Conservation (phyloP, 2,113 vertebrate genomes). For the Marcusenius ussheri region DNA sequence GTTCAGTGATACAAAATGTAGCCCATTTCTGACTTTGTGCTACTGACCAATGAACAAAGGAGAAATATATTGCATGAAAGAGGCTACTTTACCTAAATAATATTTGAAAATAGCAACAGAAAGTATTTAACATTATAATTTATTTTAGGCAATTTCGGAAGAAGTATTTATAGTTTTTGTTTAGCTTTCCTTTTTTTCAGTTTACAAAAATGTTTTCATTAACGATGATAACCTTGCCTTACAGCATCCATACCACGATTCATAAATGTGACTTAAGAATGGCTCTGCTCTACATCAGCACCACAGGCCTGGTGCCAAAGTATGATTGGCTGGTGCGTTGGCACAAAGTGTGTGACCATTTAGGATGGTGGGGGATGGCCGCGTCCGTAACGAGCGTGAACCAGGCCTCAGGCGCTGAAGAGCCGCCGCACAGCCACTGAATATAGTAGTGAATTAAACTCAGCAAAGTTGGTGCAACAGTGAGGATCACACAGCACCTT, state of each 20-base stretch:
- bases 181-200: not conserved
- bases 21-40: not conserved
- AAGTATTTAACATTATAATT: not conserved
- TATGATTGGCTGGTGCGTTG: too few relatives aligned
- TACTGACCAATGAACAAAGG: not conserved
- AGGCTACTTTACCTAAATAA: not conserved
- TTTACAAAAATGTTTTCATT: not conserved
- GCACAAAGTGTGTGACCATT: too few relatives aligned
- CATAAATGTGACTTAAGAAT: too few relatives aligned
- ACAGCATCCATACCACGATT: not conserved
- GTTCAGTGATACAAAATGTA: not conserved
- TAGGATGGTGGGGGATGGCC: too few relatives aligned
- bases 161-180: not conserved
- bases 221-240: not conserved
- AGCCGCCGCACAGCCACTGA: not conserved
- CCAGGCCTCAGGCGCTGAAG: not conserved
- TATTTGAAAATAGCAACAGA: not conserved
- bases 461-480: not conserved
- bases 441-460: not conserved
- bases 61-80: not conserved
- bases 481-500: not conserved
- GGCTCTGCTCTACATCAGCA: too few relatives aligned
- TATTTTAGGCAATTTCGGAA: not conserved
- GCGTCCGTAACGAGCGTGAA: not conserved
- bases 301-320: too few relatives aligned